A percentile compares a stretch with the other conserved stretches of the same genome.
Evolutionary conservation across 2,113 vertebrate genomes (phyloP).

Genomic region (Grammomys surdaster): DNA sequence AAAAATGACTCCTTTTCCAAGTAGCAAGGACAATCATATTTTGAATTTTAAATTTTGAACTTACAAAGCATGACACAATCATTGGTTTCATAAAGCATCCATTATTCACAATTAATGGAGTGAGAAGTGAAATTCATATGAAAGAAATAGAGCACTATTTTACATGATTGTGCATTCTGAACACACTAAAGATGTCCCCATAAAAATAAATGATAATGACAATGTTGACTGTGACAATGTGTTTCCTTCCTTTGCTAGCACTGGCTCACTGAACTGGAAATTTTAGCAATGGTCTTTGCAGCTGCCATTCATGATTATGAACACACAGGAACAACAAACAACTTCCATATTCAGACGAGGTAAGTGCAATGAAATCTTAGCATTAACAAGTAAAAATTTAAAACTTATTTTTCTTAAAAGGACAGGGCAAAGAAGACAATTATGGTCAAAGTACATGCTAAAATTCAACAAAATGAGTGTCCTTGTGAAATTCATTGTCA

Average conservation of each 20-base stretch:
- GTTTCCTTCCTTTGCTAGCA: conserved; percentile 89
- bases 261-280: conserved; percentile 99
- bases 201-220: neutral
- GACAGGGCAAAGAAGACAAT: too few relatives aligned
- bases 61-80: neutral
- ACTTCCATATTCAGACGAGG: conserved; percentile 99
- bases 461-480: neutral
- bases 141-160: neutral
- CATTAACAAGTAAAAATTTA: neutral
- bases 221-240: conserved; percentile 59
- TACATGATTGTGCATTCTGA: neutral
- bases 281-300: conserved; percentile 98
- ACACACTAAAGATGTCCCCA: neutral
- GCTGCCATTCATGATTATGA: conserved; percentile 99
- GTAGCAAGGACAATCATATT: neutral
- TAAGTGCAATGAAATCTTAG: conserved; percentile 76
- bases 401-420: neutral
- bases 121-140: neutral
- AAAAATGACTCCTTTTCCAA: conserved; percentile 25
- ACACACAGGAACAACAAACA: conserved; percentile 99
- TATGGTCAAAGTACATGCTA: neutral
- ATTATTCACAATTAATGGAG: conserved; percentile 12
- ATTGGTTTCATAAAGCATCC: neutral
- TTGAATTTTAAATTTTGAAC: conserved; percentile 18
- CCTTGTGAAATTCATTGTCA: neutral